These are phyloP conservation scores for Chrysemys picta DNA, from an alignment of 2,113 vertebrate genomes.

Conservation along the genomic window DNA sequence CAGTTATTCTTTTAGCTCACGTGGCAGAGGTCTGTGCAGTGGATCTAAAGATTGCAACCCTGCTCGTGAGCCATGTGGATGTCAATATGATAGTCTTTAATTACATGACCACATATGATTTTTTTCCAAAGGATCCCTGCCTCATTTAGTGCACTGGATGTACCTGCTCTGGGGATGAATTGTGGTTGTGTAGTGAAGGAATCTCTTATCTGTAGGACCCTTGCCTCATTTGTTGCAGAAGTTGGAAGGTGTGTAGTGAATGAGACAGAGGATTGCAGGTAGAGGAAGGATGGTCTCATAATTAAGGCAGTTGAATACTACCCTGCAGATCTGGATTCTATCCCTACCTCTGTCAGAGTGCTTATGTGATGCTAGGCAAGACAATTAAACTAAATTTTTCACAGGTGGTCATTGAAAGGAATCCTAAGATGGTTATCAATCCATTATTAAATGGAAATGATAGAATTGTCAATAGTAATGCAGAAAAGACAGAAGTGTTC, in stretches of 20 bases:
- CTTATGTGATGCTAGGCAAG: not conserved
- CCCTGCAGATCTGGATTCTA: not conserved
- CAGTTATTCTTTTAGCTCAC: not conserved
- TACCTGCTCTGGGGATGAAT: not conserved
- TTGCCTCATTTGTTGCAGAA: not conserved
- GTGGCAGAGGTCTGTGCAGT: not conserved
- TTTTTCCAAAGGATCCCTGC: not conserved
- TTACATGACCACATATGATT: not conserved
- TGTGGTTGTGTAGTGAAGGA: not conserved
- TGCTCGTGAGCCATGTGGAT: not conserved
- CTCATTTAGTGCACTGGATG: not conserved
- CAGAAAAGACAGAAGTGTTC: not conserved
- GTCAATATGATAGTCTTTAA: not conserved
- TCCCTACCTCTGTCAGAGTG: not conserved
- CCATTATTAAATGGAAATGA: not conserved
- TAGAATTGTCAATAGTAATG: not conserved
- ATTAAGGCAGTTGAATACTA: not conserved
- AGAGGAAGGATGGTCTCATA: not conserved
- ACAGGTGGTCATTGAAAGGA: not conserved
- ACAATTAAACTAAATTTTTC: not conserved
- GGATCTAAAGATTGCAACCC: not conserved
- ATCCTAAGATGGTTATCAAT: not conserved
- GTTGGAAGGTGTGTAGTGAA: not conserved
- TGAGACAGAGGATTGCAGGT: not conserved
- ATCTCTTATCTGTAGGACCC: not conserved